These are phyloP conservation scores for Cephalophus harveyi DNA, from an alignment of 2,113 vertebrate species.

Conservation along the genomic window DNA sequence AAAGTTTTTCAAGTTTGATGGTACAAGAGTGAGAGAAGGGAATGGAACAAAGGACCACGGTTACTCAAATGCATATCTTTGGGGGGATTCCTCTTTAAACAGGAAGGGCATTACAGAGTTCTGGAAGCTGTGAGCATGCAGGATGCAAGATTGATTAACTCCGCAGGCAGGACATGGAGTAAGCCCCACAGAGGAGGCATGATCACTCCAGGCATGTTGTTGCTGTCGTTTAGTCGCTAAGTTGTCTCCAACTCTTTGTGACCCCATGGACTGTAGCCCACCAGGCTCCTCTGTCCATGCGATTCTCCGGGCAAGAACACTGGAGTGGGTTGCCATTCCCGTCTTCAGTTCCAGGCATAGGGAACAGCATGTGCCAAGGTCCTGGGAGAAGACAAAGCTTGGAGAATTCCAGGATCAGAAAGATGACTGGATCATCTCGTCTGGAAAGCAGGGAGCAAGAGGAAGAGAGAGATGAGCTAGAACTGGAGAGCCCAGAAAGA, in stretches of 20 bases:
- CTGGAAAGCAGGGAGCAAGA: not conserved
- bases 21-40: not conserved
- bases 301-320: not conserved
- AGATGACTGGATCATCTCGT: not conserved
- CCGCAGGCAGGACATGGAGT: too few species aligned
- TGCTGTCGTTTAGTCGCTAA: not conserved
- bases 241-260: not conserved
- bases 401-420: not conserved
- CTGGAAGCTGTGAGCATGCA: not conserved
- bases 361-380: not conserved
- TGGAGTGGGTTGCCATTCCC: not conserved
- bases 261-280: not conserved
- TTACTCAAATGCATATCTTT: not conserved
- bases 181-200: not conserved
- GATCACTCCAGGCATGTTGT: not conserved
- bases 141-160: not conserved
- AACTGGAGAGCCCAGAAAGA: not conserved
- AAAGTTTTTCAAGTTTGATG: not conserved
- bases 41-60: not conserved
- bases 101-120: not conserved
- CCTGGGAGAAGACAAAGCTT: not conserved
- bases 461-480: not conserved
- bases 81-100: not conserved
- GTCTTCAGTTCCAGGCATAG: not conserved
- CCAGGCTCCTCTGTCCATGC: not conserved